Conservation (phyloP, 2,797 vertebrate species). For the Manis crassicaudata region DNA sequence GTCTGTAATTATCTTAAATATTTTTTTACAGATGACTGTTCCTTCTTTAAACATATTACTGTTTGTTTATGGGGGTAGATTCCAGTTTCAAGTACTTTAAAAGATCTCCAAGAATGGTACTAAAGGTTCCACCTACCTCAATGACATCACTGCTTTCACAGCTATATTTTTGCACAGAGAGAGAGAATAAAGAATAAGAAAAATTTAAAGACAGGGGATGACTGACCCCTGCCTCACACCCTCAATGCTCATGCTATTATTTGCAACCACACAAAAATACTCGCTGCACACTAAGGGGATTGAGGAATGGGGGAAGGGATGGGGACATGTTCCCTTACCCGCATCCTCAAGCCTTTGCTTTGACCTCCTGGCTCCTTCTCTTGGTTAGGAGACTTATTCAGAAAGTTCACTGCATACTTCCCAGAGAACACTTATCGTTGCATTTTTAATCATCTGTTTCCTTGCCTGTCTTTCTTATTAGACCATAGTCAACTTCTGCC, state of each 20-base stretch:
- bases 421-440: neutral
- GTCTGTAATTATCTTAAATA: neutral
- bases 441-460: neutral
- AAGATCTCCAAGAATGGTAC: neutral
- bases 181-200: neutral
- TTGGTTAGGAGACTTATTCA: neutral
- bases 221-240: neutral
- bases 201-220: neutral
- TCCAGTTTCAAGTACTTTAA: neutral
- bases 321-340: fast-evolving
- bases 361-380: neutral
- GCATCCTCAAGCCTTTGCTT: neutral
- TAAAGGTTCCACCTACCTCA: neutral
- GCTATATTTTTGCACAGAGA: neutral
- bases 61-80: neutral
- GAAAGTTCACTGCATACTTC: neutral
- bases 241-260: neutral
- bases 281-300: fast-evolving
- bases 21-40: neutral
- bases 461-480: neutral
- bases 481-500: neutral
- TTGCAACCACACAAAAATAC: neutral
- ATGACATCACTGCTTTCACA: neutral
- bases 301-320: fast-evolving
- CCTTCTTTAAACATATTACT: neutral